Evolutionary conservation across 2,113 vertebrate species (phyloP).

Genomic region (Orycteropus afer): DNA sequence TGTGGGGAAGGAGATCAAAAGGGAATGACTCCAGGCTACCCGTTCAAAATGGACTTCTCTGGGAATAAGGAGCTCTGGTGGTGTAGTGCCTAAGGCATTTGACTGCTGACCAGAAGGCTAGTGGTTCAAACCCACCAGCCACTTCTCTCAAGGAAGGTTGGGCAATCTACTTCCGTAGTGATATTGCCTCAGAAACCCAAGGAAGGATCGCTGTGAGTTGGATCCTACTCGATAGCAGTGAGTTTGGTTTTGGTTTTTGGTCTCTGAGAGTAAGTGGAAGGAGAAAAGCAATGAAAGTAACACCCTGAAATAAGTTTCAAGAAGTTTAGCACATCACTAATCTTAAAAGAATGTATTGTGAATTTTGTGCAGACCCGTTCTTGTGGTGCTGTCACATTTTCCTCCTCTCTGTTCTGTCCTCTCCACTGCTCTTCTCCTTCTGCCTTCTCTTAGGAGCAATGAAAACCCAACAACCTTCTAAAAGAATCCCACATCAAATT

Average conservation of each 20-base stretch:
- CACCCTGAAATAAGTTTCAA: neutral
- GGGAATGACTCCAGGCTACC: neutral
- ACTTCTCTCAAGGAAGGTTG: too few species aligned
- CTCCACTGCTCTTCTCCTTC: neutral
- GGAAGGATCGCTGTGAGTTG: too few species aligned
- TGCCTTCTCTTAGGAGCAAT: neutral
- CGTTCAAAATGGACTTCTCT: neutral
- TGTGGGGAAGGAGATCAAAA: neutral
- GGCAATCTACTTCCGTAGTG: too few species aligned
- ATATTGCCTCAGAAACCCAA: too few species aligned
- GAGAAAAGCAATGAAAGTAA: neutral
- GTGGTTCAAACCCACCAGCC: too few species aligned
- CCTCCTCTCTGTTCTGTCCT: neutral
- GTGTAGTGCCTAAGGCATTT: too few species aligned
- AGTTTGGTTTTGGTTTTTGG: too few species aligned
- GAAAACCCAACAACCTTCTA: neutral
- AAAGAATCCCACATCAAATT: constrained; percentile 31
- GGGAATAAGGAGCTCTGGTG: too few species aligned
- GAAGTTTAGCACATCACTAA: neutral
- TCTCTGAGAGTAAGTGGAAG: too few species aligned
- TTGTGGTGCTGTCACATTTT: neutral
- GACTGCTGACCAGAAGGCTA: too few species aligned
- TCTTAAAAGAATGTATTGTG: neutral
- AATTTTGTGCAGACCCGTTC: neutral
- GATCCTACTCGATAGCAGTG: too few species aligned